These are phyloP conservation scores for Drosophila mojavensis DNA, from an alignment of 1,140 invertebrate species.

Conservation along the genomic window DNA sequence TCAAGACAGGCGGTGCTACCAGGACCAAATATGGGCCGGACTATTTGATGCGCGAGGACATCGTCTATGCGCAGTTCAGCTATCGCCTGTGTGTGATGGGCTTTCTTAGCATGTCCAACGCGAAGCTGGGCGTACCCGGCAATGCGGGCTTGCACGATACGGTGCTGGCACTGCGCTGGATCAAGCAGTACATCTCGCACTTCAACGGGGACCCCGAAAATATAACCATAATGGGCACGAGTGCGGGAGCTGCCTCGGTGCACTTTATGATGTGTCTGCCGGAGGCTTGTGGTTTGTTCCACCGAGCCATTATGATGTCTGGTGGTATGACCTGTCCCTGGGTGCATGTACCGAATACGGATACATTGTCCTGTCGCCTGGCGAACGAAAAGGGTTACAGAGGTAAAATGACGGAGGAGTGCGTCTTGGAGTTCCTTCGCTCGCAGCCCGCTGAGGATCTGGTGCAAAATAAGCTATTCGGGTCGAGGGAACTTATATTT, in stretches of 20 bases:
- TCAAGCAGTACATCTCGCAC: conserved; percentile 69
- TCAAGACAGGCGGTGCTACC: conserved; percentile 84
- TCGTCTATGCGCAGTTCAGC: conserved; percentile 88
- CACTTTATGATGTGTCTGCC: conserved; percentile 70
- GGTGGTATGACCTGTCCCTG: conserved; percentile 85
- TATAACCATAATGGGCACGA: conserved; percentile 81
- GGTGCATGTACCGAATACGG: conserved; percentile 33
- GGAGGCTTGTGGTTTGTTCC: conserved; percentile 85
- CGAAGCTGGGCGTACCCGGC: conserved; percentile 79
- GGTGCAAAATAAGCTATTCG: conserved; percentile 63
- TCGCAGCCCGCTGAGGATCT: conserved; percentile 86
- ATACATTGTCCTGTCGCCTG: conserved; percentile 37
- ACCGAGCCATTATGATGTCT: conserved; percentile 86
- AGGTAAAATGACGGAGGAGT: conserved; percentile 61
- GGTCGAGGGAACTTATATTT: conserved; percentile 34
- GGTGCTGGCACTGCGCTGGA: conserved; percentile 82
- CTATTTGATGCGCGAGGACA: conserved; percentile 86
- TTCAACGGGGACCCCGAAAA: conserved; percentile 71
- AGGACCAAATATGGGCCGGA: conserved; percentile 86
- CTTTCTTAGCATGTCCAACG: conserved; percentile 85
- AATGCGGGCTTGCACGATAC: conserved; percentile 86
- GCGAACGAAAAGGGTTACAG: conserved; percentile 56
- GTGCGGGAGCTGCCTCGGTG: conserved; percentile 75
- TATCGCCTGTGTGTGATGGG: conserved; percentile 89
- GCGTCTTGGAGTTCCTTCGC: conserved; percentile 82